These are phyloP conservation scores for Dufourea novaeangliae DNA, from an alignment of 1,140 invertebrate genomes.

Conservation along the genomic window DNA sequence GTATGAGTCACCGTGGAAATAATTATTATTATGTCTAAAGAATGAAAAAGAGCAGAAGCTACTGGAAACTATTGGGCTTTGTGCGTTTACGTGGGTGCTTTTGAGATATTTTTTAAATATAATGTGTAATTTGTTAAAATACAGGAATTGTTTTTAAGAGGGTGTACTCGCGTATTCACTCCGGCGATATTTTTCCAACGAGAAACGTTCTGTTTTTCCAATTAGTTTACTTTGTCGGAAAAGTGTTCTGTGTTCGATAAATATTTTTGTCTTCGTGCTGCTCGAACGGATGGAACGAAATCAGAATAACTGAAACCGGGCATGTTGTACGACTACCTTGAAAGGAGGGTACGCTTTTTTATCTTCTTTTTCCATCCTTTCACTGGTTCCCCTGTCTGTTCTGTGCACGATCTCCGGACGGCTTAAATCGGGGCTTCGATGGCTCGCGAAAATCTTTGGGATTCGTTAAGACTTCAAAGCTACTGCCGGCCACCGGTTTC, in stretches of 20 bases:
- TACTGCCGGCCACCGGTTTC: slow-evolving; percentile 25
- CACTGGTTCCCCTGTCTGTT: neutral
- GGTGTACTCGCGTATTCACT: no score
- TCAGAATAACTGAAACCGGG: neutral
- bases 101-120: no score
- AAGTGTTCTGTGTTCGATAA: neutral
- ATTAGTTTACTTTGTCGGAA: neutral
- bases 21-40: no score
- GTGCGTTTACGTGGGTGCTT: no score
- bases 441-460: slow-evolving; percentile 52
- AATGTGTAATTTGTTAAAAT: no score
- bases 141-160: neutral
- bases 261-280: neutral
- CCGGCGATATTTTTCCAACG: neutral
- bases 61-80: no score
- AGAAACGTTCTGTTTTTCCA: neutral
- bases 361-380: neutral
- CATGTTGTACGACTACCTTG: neutral
- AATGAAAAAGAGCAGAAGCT: no score
- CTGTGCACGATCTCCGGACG: neutral
- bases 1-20: no score
- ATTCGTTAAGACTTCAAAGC: slow-evolving; percentile 68
- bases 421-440: slow-evolving; percentile 51
- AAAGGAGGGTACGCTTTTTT: slow-evolving; percentile 8
- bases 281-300: neutral